Conservation (phyloP, 1,140 invertebrate genomes). For the Bombus superbus region DNA sequence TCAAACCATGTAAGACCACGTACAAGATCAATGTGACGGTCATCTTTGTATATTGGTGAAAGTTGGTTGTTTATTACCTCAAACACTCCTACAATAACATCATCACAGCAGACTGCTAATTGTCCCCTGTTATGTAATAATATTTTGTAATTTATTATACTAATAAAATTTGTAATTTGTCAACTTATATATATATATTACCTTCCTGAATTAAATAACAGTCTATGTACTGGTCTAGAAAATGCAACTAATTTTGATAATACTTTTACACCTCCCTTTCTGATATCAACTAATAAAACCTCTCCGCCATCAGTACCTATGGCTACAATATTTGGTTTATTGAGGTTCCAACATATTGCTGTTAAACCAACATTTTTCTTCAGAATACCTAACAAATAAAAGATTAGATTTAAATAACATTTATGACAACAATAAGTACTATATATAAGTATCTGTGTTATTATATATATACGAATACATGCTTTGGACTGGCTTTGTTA, state of each 20-base stretch:
- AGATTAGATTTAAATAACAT: constrained; percentile 6
- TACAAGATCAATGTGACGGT: constrained; percentile 75
- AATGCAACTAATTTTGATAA: constrained; percentile 59
- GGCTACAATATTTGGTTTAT: constrained; percentile 69
- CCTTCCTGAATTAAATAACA: constrained; percentile 74
- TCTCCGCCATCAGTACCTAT: constrained; percentile 73
- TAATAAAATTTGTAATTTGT: constrained; percentile 7
- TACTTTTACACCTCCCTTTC: constrained; percentile 59
- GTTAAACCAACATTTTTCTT: constrained; percentile 68
- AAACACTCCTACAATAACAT: constrained; percentile 71
- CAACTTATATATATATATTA: constrained; percentile 46
- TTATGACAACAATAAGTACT: background rate
- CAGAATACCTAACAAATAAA: constrained; percentile 69
- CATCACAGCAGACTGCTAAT: constrained; percentile 76
- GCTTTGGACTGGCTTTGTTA: constrained; percentile 73
- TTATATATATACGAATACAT: constrained; percentile 7
- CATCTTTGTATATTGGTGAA: constrained; percentile 65
- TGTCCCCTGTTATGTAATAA: constrained; percentile 65
- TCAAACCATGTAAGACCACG: constrained; percentile 77
- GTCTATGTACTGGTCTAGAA: constrained; percentile 68
- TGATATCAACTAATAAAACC: constrained; percentile 72
- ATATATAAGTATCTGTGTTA: background rate
- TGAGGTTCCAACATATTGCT: constrained; percentile 71
- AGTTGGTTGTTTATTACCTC: constrained; percentile 64
- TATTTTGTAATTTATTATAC: constrained; percentile 29